Percentiles rank a stretch among this genome's conserved stretches.
Conservation (phyloP, 2,888 invertebrate genomes). For the Volucella bombylans region DNA sequence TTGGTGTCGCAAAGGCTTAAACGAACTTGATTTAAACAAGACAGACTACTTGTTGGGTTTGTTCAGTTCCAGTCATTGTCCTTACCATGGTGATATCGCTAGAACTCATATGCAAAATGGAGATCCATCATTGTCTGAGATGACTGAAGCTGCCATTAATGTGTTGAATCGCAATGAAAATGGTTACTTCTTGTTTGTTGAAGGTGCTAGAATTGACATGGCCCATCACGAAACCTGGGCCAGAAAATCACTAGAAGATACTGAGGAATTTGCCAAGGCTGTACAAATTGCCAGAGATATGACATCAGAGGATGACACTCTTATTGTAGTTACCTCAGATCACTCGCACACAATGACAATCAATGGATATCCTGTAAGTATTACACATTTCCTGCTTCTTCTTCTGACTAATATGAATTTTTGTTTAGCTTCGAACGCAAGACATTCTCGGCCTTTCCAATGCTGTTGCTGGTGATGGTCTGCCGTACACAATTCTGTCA, state of each 20-base stretch:
- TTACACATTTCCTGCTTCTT: background rate
- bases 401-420: background rate
- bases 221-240: constrained; percentile 87
- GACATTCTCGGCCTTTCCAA: constrained; percentile 84
- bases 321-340: constrained; percentile 92
- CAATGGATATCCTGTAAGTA: constrained; percentile 88
- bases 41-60: constrained; percentile 86
- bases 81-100: constrained; percentile 85
- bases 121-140: constrained; percentile 87
- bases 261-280: constrained; percentile 89
- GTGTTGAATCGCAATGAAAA: constrained; percentile 85
- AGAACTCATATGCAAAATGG: constrained; percentile 81
- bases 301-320: constrained; percentile 87
- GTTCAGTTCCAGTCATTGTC: constrained; percentile 84
- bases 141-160: constrained; percentile 86
- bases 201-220: constrained; percentile 84
- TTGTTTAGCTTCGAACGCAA: constrained; percentile 83
- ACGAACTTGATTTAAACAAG: constrained; percentile 81
- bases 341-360: constrained; percentile 91
- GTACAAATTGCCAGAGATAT: constrained; percentile 85
- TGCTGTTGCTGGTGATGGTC: constrained; percentile 84
- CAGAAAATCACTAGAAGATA: constrained; percentile 90
- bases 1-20: constrained; percentile 79
- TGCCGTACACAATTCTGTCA: constrained; percentile 87
- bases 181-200: constrained; percentile 90